Base-by-base conservation (phyloP, 2,888 invertebrate genomes). In the Glyphotaelius pellucidus region DNA sequence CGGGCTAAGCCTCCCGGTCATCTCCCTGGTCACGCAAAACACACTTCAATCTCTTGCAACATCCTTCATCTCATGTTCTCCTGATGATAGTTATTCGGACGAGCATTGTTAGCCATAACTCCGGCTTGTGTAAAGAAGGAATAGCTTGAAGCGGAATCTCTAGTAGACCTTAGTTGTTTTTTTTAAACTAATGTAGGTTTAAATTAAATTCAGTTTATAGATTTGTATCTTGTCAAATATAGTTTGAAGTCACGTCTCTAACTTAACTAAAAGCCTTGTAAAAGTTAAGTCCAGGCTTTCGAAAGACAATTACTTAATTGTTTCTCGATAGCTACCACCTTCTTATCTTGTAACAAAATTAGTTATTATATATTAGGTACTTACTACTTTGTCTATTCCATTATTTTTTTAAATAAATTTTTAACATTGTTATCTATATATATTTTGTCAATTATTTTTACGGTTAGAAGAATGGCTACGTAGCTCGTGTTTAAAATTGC, bases 31-130 rank as follows among this genome's bases (percentile, higher is more conserved):
- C 88, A 88, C 88, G 88, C 67, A 88, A 67, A 88, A 35, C 32
- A 88, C 30, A 67, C 88, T 88, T 47, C 88, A 88, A 88, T 67
- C 88, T 88, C 15, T 30, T 3, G 5, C 67, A 88, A 67, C 67
- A 88, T 88, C 88, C 88, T 86, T 88, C 88, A 88, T 52, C 67
- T 88, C 88, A 83, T 83, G 83, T 38, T 38, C 83, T 32, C 83
- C 42, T 86, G 47, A 86, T 86, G 86, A 86, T 86, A 42, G 86
- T 86, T 42, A 86, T 86, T 86, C 86, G 14, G 30, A n/a, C 38
- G 30, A 30, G 42, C 42, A 86, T 47, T 86, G 47, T 47, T 86
- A 42, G 30, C 38, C 86, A 42, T 86, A 86, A 86, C 42, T 86
- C 86, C 42, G 42, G 32, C 47, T 86, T 86, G 86, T 86, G 35